These are phyloP conservation scores for Acleris sparsana DNA, from an alignment of 2,888 invertebrate species.

Conservation along the genomic window DNA sequence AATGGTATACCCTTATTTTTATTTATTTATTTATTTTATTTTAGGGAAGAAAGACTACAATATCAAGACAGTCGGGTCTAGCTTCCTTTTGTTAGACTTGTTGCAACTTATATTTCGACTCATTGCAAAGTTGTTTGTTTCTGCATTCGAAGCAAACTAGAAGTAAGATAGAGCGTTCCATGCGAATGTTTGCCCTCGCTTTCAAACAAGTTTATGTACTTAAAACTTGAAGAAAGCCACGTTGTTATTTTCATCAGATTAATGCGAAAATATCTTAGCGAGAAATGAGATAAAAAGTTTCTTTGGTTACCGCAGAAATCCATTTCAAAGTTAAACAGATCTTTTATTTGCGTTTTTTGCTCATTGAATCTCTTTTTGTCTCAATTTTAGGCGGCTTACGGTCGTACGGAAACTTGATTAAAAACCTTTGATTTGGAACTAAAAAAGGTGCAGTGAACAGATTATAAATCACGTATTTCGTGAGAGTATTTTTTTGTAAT, in stretches of 20 bases:
- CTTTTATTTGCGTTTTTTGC: conserved; percentile 63
- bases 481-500: too few relatives aligned
- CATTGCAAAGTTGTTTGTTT: conserved; percentile 3
- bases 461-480: too few relatives aligned
- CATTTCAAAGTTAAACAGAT: conserved; percentile 78
- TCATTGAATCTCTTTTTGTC: conserved; percentile 63
- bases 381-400: conserved; percentile 54
- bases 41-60: too few relatives aligned
- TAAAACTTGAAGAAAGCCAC: conserved; percentile 39
- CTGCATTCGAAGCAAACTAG: conserved; percentile 5
- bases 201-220: conserved; percentile 43
- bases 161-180: conserved; percentile 21
- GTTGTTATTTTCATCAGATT: conserved; percentile 62
- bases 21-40: too few relatives aligned
- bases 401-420: conserved; percentile 36
- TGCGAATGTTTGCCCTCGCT: conserved; percentile 31
- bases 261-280: conserved; percentile 64
- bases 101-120: too few relatives aligned
- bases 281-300: conserved; percentile 66
- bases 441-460: neutral
- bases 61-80: too few relatives aligned
- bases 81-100: too few relatives aligned
- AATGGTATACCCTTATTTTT: too few relatives aligned
- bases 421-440: conserved; percentile 30
- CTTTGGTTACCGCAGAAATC: conserved; percentile 71